Conservation (phyloP, 2,888 invertebrate genomes). For the Pterostichus madidus region DNA sequence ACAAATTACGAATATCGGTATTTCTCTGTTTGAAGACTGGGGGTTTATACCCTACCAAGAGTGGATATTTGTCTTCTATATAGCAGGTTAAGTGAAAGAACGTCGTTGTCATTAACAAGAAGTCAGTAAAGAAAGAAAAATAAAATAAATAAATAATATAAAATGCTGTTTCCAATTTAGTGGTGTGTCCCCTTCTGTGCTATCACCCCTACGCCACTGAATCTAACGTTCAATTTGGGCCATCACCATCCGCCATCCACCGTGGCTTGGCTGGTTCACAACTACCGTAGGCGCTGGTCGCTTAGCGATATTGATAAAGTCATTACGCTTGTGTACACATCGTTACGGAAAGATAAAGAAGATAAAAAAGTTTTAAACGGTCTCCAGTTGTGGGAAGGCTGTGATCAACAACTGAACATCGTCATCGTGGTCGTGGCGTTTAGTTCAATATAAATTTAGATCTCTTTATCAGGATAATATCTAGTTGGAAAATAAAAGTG, state of each 20-base stretch:
- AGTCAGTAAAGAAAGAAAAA: too few relatives aligned
- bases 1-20: too few relatives aligned
- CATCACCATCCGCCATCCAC: neutral
- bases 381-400: conserved; percentile 29
- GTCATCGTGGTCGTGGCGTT: conserved; percentile 24
- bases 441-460: conserved; percentile 14
- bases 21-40: too few relatives aligned
- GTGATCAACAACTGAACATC: conserved; percentile 14
- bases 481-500: neutral
- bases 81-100: too few relatives aligned
- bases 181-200: too few relatives aligned
- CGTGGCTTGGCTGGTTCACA: neutral
- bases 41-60: too few relatives aligned
- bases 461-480: conserved; percentile 38
- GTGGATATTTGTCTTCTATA: too few relatives aligned
- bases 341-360: conserved; percentile 63
- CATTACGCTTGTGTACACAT: conserved; percentile 66
- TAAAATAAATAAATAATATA: too few relatives aligned
- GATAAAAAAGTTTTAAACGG: conserved; percentile 55
- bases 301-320: conserved; percentile 66
- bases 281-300: conserved; percentile 61
- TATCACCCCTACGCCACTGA: conserved; percentile 15
- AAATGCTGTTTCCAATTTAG: too few relatives aligned
- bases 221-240: conserved; percentile 15
- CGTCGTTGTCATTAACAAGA: too few relatives aligned